Percentiles rank a stretch among this genome's conserved stretches.
These are phyloP conservation scores for Bombus ignitus DNA, from an alignment of 1,140 invertebrate genomes.

Conservation along the genomic window DNA sequence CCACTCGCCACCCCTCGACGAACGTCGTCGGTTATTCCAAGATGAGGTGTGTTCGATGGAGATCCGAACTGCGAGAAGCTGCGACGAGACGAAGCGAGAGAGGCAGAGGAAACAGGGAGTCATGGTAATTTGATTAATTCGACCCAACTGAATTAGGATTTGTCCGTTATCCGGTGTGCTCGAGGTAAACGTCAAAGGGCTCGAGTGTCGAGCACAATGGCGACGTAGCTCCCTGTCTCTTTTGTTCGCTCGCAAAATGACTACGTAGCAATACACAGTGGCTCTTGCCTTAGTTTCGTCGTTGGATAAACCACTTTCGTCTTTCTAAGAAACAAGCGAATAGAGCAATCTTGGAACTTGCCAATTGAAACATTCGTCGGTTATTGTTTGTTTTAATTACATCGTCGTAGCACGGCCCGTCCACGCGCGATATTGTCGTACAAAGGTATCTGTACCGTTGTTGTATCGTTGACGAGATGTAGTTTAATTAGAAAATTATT, in stretches of 20 bases:
- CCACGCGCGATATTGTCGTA: too few species aligned
- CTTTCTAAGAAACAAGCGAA: slow-evolving; percentile 38
- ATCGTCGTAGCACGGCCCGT: slow-evolving; percentile 5
- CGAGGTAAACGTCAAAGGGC: slow-evolving; percentile 42
- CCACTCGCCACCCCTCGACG: slow-evolving; percentile 54
- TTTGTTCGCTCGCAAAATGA: slow-evolving; percentile 20
- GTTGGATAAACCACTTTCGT: slow-evolving; percentile 19
- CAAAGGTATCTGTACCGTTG: too few species aligned
- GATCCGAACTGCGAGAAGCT: slow-evolving; percentile 42
- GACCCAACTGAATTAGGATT: slow-evolving; percentile 55
- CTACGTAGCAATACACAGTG: not conserved
- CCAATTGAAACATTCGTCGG: slow-evolving; percentile 32
- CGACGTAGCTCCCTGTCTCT: not conserved
- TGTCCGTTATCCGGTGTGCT: slow-evolving; percentile 15
- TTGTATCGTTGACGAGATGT: too few species aligned
- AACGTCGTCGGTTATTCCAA: slow-evolving; percentile 65
- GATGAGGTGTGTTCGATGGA: slow-evolving; percentile 60
- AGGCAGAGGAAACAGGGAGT: not conserved
- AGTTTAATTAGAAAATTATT: too few species aligned
- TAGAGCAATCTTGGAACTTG: slow-evolving; percentile 55
- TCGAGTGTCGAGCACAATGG: slow-evolving; percentile 4
- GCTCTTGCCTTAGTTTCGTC: not conserved
- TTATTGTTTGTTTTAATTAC: slow-evolving; percentile 68
- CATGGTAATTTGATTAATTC: slow-evolving; percentile 67
- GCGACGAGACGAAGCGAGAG: not conserved